phyloP scores from a whole-genome alignment of 2,797 vertebrate species.

The Sebastes wilsoni region DNA sequence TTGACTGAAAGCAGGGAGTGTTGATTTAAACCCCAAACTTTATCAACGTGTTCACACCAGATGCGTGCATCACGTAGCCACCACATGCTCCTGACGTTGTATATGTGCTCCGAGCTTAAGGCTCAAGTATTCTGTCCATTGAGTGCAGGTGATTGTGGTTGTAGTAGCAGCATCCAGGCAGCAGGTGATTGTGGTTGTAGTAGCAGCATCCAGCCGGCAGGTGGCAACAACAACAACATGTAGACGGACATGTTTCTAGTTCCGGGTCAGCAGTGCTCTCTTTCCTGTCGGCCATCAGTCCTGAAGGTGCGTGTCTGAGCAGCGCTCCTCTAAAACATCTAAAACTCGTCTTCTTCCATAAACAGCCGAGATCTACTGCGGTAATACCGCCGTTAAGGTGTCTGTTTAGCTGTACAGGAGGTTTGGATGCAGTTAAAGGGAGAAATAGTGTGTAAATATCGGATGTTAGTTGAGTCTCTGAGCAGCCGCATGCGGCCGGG shows the following conservation, averaged over 20 bases:
- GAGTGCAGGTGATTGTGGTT: no score
- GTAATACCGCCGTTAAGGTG: rapidly evolving
- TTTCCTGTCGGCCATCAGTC: slow-evolving; percentile 76
- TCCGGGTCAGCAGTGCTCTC: slow-evolving; percentile 41
- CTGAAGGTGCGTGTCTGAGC: slow-evolving; percentile 44
- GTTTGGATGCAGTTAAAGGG: rapidly evolving
- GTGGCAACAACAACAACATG: background rate
- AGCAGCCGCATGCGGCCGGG: slow-evolving; percentile 37
- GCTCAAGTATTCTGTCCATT: no score
- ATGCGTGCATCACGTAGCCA: no score
- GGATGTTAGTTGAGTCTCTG: background rate
- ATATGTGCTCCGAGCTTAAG: no score
- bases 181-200: no score
- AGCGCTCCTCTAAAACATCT: slow-evolving; percentile 14
- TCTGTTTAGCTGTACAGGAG: rapidly evolving
- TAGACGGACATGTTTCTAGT: background rate
- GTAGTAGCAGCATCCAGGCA: no score
- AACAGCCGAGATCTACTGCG: rapidly evolving
- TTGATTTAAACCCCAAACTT: no score
- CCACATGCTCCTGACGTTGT: no score
- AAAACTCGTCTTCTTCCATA: rapidly evolving
- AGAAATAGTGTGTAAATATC: background rate
- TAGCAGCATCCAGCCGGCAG: slow-evolving; percentile 11
- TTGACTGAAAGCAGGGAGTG: no score
- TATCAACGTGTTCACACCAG: no score